phyloP scores from a whole-genome alignment of 2,113 vertebrate species.

The Nannospalax galili region DNA sequence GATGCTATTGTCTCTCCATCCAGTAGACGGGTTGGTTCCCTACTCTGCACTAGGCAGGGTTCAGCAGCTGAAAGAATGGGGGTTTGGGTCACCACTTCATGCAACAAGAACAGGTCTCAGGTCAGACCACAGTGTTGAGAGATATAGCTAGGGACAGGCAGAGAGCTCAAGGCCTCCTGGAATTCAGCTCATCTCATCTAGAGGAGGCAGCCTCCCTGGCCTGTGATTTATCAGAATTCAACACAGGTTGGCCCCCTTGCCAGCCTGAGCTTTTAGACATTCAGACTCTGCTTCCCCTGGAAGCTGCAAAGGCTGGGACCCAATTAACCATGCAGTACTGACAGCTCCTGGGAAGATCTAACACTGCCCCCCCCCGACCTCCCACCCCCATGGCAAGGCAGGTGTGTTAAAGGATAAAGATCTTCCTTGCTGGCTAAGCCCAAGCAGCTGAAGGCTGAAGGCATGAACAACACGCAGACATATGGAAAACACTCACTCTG shows the following conservation, averaged over 20 bases:
- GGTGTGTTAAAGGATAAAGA: neutral
- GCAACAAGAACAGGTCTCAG: neutral
- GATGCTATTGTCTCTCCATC: neutral
- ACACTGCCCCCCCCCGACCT: accelerated
- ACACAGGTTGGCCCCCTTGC: neutral
- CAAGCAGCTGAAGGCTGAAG: neutral
- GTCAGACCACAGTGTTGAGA: neutral
- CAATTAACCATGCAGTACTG: neutral
- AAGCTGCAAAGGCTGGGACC: neutral
- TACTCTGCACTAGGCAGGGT: neutral
- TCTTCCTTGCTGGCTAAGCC: neutral
- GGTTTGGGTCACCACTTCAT: neutral
- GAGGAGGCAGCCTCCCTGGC: neutral
- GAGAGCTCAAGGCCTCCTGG: neutral
- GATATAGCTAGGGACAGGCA: neutral
- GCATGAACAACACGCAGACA: accelerated
- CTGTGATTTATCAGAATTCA: neutral
- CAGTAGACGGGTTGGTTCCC: too few relatives aligned
- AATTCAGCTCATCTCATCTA: neutral
- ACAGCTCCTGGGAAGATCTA: neutral
- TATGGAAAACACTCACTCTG: neutral
- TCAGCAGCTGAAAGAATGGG: neutral
- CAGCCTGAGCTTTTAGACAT: neutral
- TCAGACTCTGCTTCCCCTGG: neutral
- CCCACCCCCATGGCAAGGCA: neutral